Evolutionary conservation across 1,140 invertebrate genomes (phyloP), one percentile per base, ranked within the genome.

Genomic region (Gonioctena quinquepunctata): DNA sequence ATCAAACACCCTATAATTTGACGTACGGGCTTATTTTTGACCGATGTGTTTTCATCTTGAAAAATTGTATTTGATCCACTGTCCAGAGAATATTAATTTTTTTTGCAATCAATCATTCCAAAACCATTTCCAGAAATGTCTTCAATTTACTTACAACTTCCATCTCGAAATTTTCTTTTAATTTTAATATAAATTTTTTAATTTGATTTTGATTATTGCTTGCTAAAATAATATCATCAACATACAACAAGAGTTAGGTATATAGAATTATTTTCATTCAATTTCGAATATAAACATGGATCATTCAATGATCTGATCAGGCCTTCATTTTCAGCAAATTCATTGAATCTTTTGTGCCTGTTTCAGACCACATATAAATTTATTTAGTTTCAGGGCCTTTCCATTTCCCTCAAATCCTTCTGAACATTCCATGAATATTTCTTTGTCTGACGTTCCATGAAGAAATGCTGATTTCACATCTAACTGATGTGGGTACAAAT

Each of bases 341-440:
- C 22, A 54, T 76, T 63, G 70, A 83, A 83, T 49, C 75, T 78
- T 66, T 76, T 69, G 79, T 64, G 70, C 66, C 73, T 76, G 79
- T 69, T 71, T 73, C 0, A 79, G 69, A 11, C 76, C 79, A 62
- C 80, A 83, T 13, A 83, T 27, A 18, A 54, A 71, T 72, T 77
- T 81, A 16, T 71, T 75, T 21, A 77, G 68, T 28, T 72, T 74
- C 48, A 79, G 81, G 6, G n/a, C n/a, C n/a, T n/a, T n/a, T n/a
- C n/a, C n/a, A n/a, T n/a, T n/a, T n/a, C n/a, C n/a, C n/a, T n/a
- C n/a, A 13, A 77, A 63, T 8, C 76, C 79, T 25, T 83, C 57
- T 13, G 84, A 83, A 64, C 82, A 76, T 42, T 72, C 6, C 77
- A 79, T 75, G 28, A 69, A 78, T 6, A 78, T 75, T 5, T 66